Base-by-base conservation (phyloP, 2,888 invertebrate genomes). In the Harpalus rufipes region DNA sequence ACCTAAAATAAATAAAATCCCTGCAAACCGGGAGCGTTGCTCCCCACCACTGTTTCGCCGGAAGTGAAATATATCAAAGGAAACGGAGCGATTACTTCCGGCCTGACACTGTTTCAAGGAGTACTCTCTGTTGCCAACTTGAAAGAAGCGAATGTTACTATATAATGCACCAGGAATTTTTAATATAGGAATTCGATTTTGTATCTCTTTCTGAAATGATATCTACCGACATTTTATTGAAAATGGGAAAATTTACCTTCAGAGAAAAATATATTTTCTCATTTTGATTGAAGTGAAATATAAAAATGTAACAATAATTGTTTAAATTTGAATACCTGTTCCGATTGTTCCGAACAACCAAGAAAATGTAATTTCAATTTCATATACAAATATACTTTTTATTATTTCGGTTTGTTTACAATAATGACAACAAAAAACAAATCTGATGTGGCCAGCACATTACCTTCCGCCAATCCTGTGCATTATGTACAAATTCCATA, bases 21-120 rank as follows among this genome's bases (percentile, higher is more conserved):
- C 80, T 59, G 41, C 25, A 80, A 79, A 79, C 80, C 80, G 80
- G 80, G 63, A 80, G 32, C 32, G 58, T n/a, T 80, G 25, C 80
- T 61, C 61, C 61, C 32, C 58, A n/a, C 72, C 39, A 16, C 56
- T n/a, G 58, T 16, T 44, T 16, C 16, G 61, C 63, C 78, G 78
- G 78, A 84, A 72, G 84, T 76, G 63, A 61, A 72, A 84, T 84
- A 84, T 84, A 84, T 84, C 84, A 84, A 78, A 84, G 78, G 76
- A 84, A 84, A 76, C 84, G 76, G 84, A 76, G 59, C 82, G 82
- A 82, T 82, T 82, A 82, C 74, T 74, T 82, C 82, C 82, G 82
- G 51, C n/a, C 59, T 82, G 82, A 72, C 74, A 59, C 72, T 74
- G 41, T 72, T 72, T 32, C 80, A 16, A 80, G 59, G 39, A 61